Evolutionary conservation across 92 coral and sea anemone genomes (phyloP).

Genomic region (Phenganax marumi): DNA sequence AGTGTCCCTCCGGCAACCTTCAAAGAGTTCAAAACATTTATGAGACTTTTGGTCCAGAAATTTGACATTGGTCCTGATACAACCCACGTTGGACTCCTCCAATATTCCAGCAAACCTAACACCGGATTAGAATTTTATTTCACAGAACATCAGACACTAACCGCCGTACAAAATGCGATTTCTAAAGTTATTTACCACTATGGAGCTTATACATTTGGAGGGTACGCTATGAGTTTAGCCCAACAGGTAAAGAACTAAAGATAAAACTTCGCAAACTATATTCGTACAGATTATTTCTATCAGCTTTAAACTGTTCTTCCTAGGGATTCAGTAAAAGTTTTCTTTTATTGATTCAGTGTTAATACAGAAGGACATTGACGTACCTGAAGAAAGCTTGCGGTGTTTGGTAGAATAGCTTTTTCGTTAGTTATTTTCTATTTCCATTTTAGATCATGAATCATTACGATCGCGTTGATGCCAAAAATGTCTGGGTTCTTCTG

Average conservation of each 20-base stretch:
- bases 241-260: constrained; percentile 13
- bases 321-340: too few species aligned
- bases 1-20: constrained; percentile 28
- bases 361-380: too few species aligned
- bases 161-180: constrained; percentile 20
- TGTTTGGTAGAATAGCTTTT: too few species aligned
- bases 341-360: too few species aligned
- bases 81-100: constrained; percentile 26
- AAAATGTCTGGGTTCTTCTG: constrained; percentile 32
- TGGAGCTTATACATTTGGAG: constrained; percentile 40
- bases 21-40: constrained; percentile 31
- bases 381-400: too few species aligned
- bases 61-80: constrained; percentile 18
- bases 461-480: constrained; percentile 17
- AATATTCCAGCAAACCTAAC: constrained; percentile 20
- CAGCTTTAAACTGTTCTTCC: too few species aligned
- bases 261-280: background rate
- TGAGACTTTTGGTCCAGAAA: constrained; percentile 25
- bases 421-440: too few species aligned
- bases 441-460: constrained; percentile 15
- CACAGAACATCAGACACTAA: constrained; percentile 1
- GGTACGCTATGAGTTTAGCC: constrained; percentile 32
- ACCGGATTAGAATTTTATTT: constrained; percentile 22
- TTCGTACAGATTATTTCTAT: background rate
- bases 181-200: constrained; percentile 21